Base-by-base conservation (phyloP, 2,797 vertebrate species). In the Acanthornis magna region DNA sequence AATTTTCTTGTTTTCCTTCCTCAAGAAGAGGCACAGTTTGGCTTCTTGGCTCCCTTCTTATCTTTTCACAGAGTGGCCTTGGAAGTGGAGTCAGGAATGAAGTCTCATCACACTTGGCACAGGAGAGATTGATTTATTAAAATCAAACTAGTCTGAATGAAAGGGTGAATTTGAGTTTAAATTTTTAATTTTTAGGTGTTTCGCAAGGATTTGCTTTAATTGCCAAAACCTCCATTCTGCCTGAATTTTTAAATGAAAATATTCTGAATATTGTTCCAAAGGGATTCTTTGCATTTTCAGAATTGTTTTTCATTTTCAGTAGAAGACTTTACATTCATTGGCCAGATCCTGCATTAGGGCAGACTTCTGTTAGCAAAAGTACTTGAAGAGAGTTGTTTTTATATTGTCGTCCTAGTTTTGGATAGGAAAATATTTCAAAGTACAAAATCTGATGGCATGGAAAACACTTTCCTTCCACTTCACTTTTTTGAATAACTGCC, bases 391-490 rank as follows among this genome's bases (percentile, higher is more conserved):
- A 72, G 47, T 84, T 94, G 82, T 70, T 95, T 93, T 94, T 91
- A 66, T 84, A 90, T 90, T 94, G 83, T 90, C 6, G 45, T 94
- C 85, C 80, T 81, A 94, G 62, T 95, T 96, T 84, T 86, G 88
- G 32, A 16, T 91, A 85, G 93, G 95, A 96, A 96, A 96, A 91
- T 90, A 93, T 95, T 95, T 95, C 71, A 76, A 86, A 95, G 90
- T 83, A 36, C 40, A 86, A 65, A 95, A 84, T 90, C 67, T 57
- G 45, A 75, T 88, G 88, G 85, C 88, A 82, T 63, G 83, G 94
- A 95, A 96, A 96, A 66, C 40, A 10, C 9, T 93, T 93, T 91
- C 76, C 50, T 96, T 90, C 88, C 85, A 93, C 83, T 88, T 95
- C 66, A 71, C 27, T 91, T 82, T 92, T 88, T 68, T 66, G 23